phyloP scores from a whole-genome alignment of 1,140 invertebrate genomes.

The Probaryconus sp. region DNA sequence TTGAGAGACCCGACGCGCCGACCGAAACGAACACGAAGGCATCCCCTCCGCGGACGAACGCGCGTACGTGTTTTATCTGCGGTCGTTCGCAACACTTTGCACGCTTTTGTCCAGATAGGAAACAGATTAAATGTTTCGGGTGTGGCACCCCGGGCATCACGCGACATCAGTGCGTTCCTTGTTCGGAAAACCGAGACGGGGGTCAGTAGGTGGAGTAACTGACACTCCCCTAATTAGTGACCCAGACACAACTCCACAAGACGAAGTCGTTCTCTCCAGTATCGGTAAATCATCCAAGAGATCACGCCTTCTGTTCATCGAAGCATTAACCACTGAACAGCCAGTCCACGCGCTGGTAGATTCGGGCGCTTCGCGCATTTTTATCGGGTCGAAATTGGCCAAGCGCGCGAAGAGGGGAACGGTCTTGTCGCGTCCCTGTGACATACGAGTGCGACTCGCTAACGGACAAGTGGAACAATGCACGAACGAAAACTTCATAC shows the following conservation, averaged over 20 bases:
- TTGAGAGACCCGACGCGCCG: too few species aligned
- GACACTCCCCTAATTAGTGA: neutral
- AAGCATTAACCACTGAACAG: neutral
- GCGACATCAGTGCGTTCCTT: neutral
- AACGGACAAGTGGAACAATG: constrained; percentile 9
- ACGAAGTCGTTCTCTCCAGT: neutral
- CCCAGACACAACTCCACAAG: neutral
- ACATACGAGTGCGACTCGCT: neutral
- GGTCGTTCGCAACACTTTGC: neutral
- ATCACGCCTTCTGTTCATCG: neutral
- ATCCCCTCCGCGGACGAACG: too few species aligned
- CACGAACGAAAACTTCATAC: neutral
- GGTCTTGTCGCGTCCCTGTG: neutral
- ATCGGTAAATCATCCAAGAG: neutral
- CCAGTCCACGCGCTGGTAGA: neutral
- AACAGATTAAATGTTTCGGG: neutral
- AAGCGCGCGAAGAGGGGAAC: too few species aligned
- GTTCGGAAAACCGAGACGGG: neutral
- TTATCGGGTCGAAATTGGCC: neutral
- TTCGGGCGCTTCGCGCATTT: neutral
- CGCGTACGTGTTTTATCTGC: constrained; percentile 2
- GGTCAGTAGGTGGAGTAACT: neutral
- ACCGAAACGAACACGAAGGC: too few species aligned
- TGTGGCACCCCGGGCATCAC: neutral
- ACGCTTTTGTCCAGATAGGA: neutral